A percentile compares a stretch with the other conserved stretches of the same genome.
Conservation (phyloP, 2,888 invertebrate genomes). For the Petrolisthes manimaculis region DNA sequence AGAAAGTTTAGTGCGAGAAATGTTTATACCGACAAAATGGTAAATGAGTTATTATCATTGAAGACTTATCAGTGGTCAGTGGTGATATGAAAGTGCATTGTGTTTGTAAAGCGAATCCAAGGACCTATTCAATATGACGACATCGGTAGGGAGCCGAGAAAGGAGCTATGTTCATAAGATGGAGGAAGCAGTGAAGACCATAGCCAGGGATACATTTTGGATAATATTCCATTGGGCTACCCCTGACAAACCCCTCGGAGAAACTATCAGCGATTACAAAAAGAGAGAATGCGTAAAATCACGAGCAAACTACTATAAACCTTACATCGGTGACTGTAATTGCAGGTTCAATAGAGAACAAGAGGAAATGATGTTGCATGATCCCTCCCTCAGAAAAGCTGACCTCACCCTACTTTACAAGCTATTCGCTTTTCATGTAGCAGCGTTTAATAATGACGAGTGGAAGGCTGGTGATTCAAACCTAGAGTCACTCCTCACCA, state of each 20-base stretch:
- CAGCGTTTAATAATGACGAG: not conserved
- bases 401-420: conserved; percentile 17
- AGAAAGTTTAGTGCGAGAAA: too few relatives aligned
- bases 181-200: too few relatives aligned
- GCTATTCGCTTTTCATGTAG: not conserved
- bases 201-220: not conserved
- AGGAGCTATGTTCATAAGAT: too few relatives aligned
- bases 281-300: not conserved
- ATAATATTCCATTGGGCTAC: not conserved
- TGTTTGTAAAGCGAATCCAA: too few relatives aligned
- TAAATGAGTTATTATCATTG: too few relatives aligned
- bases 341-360: not conserved
- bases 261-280: not conserved
- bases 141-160: too few relatives aligned
- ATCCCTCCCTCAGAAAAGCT: not conserved
- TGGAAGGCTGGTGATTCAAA: not conserved
- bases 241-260: not conserved
- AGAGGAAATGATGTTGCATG: not conserved
- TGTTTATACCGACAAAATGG: too few relatives aligned
- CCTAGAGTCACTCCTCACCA: conserved; percentile 3
- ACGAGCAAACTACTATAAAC: not conserved
- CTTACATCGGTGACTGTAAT: too few relatives aligned
- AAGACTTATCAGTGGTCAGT: too few relatives aligned
- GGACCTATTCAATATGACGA: too few relatives aligned
- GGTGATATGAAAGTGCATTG: too few relatives aligned